phyloP scores from a whole-genome alignment of 2,113 vertebrate genomes.

The Poeciliopsis prolifica region DNA sequence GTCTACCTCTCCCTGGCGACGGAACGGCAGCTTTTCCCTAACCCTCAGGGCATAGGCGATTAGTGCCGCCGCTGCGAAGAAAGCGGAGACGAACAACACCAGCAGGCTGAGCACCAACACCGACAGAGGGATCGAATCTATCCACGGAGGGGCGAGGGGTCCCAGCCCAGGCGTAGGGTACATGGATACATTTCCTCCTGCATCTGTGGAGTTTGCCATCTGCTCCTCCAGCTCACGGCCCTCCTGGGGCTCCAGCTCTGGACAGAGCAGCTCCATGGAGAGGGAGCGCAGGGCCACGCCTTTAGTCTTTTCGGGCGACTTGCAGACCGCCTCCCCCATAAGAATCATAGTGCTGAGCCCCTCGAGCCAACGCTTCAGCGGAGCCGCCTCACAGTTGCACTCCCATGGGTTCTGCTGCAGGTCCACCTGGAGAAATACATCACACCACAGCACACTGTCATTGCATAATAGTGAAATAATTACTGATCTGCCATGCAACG shows the following conservation, averaged over 20 bases:
- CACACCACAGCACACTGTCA: constrained; percentile 48
- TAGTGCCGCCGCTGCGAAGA: constrained; percentile 90
- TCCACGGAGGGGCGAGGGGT: constrained; percentile 69
- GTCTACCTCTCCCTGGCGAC: constrained; percentile 88
- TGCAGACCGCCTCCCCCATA: constrained; percentile 91
- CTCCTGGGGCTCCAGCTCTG: constrained; percentile 81
- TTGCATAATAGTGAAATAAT: constrained; percentile 35
- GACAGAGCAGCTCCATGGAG: constrained; percentile 88
- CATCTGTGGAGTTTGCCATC: constrained; percentile 71
- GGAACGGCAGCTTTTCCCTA: constrained; percentile 89
- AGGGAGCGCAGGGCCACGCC: constrained; percentile 88
- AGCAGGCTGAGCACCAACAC: constrained; percentile 90
- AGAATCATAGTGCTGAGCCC: constrained; percentile 94
- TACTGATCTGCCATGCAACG: constrained; percentile 23
- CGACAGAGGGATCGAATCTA: constrained; percentile 89
- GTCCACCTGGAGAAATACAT: constrained; percentile 87
- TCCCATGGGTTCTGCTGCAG: constrained; percentile 98
- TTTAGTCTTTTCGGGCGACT: constrained; percentile 87
- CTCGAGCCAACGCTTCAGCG: constrained; percentile 97
- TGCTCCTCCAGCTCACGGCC: constrained; percentile 65
- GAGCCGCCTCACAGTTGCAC: constrained; percentile 92
- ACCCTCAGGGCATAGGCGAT: constrained; percentile 89
- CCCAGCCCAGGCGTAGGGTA: constrained; percentile 79
- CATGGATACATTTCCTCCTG: constrained; percentile 72
- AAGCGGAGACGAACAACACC: constrained; percentile 89